Evolutionary conservation across 2,888 invertebrate genomes (phyloP).

Genomic region (Syritta pipiens): DNA sequence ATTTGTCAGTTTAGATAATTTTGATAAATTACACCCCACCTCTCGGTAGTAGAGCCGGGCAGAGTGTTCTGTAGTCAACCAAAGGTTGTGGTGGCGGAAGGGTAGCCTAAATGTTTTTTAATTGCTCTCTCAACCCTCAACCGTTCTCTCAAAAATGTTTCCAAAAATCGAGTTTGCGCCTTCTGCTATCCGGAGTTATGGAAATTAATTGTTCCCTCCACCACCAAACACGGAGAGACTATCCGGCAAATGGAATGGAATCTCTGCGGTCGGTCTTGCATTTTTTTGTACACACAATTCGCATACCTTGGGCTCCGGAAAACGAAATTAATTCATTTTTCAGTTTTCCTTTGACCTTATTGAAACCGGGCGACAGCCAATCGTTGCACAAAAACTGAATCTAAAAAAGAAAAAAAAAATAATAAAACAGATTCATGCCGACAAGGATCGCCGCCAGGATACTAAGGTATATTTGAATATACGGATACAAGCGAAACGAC

Average conservation of each 20-base stretch:
- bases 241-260: slow-evolving; percentile 22
- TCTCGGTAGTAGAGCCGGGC: background rate
- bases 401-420: no score
- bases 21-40: slow-evolving; percentile 68
- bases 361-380: slow-evolving; percentile 30
- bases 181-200: slow-evolving; percentile 55
- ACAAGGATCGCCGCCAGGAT: no score
- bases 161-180: slow-evolving; percentile 63
- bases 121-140: slow-evolving; percentile 44
- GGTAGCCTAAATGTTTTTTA: slow-evolving; percentile 64
- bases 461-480: no score
- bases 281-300: slow-evolving; percentile 14
- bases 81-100: slow-evolving; percentile 41
- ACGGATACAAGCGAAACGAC: no score
- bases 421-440: no score
- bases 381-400: slow-evolving; percentile 44
- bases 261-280: slow-evolving; percentile 39
- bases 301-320: slow-evolving; percentile 18
- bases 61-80: no score
- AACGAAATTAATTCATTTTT: slow-evolving; percentile 45
- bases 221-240: background rate
- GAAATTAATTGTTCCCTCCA: slow-evolving; percentile 54
- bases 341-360: slow-evolving; percentile 34
- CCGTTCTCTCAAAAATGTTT: slow-evolving; percentile 46
- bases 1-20: slow-evolving; percentile 70